These are phyloP conservation scores for Otis tarda DNA, from an alignment of 2,113 vertebrate species.

Conservation along the genomic window DNA sequence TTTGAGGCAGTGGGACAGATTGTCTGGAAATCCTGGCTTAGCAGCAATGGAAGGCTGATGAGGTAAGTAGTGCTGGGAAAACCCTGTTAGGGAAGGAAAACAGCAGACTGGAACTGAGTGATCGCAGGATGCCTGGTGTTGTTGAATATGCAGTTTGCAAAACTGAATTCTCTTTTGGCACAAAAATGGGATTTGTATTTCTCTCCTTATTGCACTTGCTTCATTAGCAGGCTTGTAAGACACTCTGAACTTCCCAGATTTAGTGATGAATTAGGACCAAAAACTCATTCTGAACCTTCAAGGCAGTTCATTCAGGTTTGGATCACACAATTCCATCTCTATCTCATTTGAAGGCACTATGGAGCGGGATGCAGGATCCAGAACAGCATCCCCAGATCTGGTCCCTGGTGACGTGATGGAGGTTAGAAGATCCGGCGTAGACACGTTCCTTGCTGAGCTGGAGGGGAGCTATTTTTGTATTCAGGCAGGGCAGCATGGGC, in stretches of 20 bases:
- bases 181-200: not conserved
- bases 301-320: not conserved
- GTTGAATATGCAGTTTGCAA: not conserved
- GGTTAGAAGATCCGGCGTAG: not conserved
- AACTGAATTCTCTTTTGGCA: slow-evolving; percentile 6
- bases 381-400: not conserved
- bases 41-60: not conserved
- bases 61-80: slow-evolving; percentile 36
- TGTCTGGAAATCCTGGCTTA: slow-evolving; percentile 40
- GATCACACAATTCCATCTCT: not conserved
- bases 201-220: not conserved
- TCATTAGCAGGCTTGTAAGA: not conserved
- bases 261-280: not conserved
- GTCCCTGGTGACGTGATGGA: fast-evolving
- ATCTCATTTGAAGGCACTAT: not conserved
- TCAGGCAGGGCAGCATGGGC: not conserved
- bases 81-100: slow-evolving; percentile 29
- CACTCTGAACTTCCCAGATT: not conserved
- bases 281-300: not conserved
- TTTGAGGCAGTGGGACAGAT: slow-evolving; percentile 38
- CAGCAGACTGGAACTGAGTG: not conserved
- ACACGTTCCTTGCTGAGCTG: not conserved
- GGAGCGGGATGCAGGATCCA: not conserved
- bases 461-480: not conserved
- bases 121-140: not conserved